phyloP scores from a whole-genome alignment of 23 tunicate species.

The Styela clava region DNA sequence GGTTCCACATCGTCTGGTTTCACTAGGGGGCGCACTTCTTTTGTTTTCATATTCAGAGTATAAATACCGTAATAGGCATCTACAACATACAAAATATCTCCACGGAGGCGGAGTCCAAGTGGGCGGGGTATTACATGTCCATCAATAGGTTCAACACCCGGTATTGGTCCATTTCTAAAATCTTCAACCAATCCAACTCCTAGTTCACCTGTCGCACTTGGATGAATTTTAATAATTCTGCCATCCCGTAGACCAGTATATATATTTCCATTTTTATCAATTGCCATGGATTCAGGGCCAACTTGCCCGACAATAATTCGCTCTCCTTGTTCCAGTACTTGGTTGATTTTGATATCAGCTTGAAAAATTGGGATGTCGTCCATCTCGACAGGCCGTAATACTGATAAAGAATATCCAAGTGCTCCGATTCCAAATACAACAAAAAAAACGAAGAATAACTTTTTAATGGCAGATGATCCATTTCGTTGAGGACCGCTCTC shows the following conservation, averaged over 20 bases:
- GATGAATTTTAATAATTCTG: constrained; percentile 11
- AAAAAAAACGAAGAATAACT: no score
- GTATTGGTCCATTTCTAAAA: neutral
- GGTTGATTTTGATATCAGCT: neutral
- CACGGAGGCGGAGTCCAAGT: constrained; percentile 12
- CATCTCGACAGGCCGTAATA: neutral
- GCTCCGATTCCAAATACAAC: neutral
- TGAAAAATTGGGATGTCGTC: neutral
- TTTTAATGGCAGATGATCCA: no score
- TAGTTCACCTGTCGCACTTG: constrained; percentile 26
- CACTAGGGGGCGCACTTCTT: neutral
- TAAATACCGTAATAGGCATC: constrained; percentile 28
- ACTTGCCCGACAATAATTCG: neutral
- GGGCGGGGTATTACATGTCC: constrained; percentile 20
- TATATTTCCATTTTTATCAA: constrained; percentile 10
- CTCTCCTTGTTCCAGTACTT: constrained; percentile 5
- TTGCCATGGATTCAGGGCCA: constrained; percentile 19
- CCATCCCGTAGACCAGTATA: constrained; percentile 19
- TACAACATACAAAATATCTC: constrained; percentile 8
- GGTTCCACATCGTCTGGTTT: constrained; percentile 22
- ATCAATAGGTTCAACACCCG: constrained; percentile 18
- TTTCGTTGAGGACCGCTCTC: no score
- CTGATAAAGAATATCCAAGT: neutral
- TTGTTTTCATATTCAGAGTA: constrained; percentile 1
- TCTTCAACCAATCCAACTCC: constrained; percentile 26